Base-by-base conservation (phyloP, 1,140 invertebrate species). In the Macrocentrus cingulum region DNA sequence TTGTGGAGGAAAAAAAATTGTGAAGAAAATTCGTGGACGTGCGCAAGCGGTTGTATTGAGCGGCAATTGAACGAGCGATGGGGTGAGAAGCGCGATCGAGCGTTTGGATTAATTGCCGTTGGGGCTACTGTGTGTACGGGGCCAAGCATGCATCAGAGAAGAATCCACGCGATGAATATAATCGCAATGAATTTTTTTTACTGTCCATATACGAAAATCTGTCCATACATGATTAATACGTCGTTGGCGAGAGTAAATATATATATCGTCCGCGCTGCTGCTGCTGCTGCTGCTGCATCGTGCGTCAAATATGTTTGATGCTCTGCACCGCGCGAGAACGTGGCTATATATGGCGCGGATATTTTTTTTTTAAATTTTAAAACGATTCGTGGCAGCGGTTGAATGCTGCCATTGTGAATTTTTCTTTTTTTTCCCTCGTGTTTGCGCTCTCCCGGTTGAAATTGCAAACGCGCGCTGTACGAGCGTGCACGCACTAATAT, bases 391-490 rank as follows among this genome's bases (percentile, higher is more conserved):
- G 36, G 29, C 29, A 7, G 29, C 29, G 6, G 6, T 11, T 7
- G 29, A 34, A 34, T 15, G 25, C 46, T 13, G 46, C 46, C 46
- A 49, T 49, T 49, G 46, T 49, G 46, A 23, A 32, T 34, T 18
- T 20, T 13, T 49, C 19, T 39, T 39, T 22, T 36, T 15, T 25
- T 36, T 44, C 20, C 34, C n/a, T n/a, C n/a, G n/a, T n/a, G n/a
- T 22, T 9, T 41, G 22, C 50, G 9, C 62, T 68, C 63, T n/a
- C n/a, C n/a, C n/a, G n/a, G 65, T 66, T 68, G 66, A 66, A 69
- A 64, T 66, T 69, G 66, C 66, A 68, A 68, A 69, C 29, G n/a
- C n/a, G n/a, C n/a, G n/a, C n/a, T n/a, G n/a, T n/a, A n/a, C 66
- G 56, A 62, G 60, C 36, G 59, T n/a, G 20, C 44, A 46, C 6